Evolutionary conservation across 2,888 invertebrate species (phyloP), one percentile per base, ranked within the genome.

Genomic region (Erpobdella octoculata): DNA sequence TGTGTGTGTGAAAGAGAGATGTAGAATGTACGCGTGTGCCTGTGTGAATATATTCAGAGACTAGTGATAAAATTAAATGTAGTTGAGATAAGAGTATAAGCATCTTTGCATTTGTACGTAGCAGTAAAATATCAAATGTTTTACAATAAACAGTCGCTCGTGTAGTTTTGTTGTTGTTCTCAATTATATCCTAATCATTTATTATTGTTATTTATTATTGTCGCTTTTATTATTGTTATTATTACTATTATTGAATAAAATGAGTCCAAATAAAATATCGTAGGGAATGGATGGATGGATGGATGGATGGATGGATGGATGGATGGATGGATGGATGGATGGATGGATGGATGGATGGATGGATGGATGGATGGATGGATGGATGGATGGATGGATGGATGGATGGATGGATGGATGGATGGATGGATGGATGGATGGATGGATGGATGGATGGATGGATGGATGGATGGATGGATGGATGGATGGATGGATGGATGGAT

Each of bases 301-400:
- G 46, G 46, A 15, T 41, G 46, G 46, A 15, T 41, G 46, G 46
- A 15, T 41, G 12, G 46, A 8, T 46, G 9, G 18, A n/a, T n/a
- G n/a, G n/a, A 58, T 58, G 58, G 58, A 58, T 58, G 58, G 58
- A 58, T 58, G 58, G 58, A 58, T 58, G 58, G 58, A 58, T 58
- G 58, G 58, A 58, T 58, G 58, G n/a, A 18, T 58, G 58, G 58
- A 58, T 58, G 58, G n/a, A 58, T 58, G 58, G 58, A 58, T 58
- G 58, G 58, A 58, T 58, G 58, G 58, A 58, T 58, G 58, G 58
- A 58, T 58, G 58, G 58, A 58, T 58, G 58, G 58, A 58, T 58
- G 58, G 58, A 58, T 58, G 58, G 58, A 58, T 58, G 58, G 58
- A 58, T 58, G 58, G 58, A 58, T 58, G 58, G 58, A 58, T 58